Base-by-base conservation (phyloP, 2,888 invertebrate species). In the Ommatoiulus sabulosus region DNA sequence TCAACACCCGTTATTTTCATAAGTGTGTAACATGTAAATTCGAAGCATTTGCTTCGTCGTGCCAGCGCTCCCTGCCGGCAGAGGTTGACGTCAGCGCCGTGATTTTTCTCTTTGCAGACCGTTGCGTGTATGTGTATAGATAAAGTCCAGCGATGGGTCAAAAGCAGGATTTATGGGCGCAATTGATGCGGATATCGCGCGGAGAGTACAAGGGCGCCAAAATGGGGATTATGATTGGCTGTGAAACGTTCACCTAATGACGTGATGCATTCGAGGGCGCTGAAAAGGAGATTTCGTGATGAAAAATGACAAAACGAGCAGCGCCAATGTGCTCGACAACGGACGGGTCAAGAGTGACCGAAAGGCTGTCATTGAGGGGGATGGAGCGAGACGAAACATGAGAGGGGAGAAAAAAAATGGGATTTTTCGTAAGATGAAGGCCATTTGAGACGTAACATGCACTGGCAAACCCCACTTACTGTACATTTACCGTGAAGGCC, bases 61-160 rank as follows among this genome's bases (percentile, higher is more conserved):
- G 35, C 35, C 2, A 35, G 35, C 35, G 35, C 35, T 35, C 35
- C 35, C 35, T 35, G 35, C 1, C 35, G 35, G 35, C 35, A 52
- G 15, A 8, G 52, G 15, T 12, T 52, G 12, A 52, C 52, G 57
- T n/a, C n/a, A 17, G 17, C 4, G 3, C 7, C 5, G 57, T n/a
- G n/a, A 17, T 57, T 57, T 57, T 57, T 57, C 57, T n/a, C 5
- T n/a, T 57, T 57, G 8, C 8, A n/a, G 17, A 4, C 57, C 7
- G n/a, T 0, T n/a, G 1, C 57, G n/a, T 35, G 35, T 57, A n/a
- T n/a, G 57, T n/a, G 57, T 57, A 8, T 6, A 57, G 57, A 57
- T 57, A 57, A 57, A 57, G 57, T 57, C 57, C 57, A 57, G 57
- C 57, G 57, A 57, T 57, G 57, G 57, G 57, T 57, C 57, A 57